These are phyloP conservation scores for Drosophila melanica DNA, from an alignment of 1,140 invertebrate genomes.

Conservation along the genomic window DNA sequence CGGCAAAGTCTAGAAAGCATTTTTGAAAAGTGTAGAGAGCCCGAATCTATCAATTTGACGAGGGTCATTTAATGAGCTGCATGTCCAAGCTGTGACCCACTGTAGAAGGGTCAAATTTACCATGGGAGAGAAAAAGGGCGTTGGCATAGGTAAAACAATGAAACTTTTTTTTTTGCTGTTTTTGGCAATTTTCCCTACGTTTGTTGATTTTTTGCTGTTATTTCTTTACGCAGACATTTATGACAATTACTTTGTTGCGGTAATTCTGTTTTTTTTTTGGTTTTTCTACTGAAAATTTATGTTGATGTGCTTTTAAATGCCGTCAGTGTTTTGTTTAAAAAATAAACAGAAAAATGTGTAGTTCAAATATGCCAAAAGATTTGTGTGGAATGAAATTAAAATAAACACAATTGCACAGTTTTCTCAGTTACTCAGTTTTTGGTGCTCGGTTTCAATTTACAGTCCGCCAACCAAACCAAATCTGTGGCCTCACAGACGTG, in stretches of 20 bases:
- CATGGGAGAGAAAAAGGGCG: neutral
- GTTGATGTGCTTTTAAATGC: slow-evolving; percentile 72
- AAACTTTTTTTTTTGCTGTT: slow-evolving; percentile 5
- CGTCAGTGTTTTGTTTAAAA: slow-evolving; percentile 57
- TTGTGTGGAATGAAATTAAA: slow-evolving; percentile 73
- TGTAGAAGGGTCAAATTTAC: slow-evolving; percentile 14
- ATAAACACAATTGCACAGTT: slow-evolving; percentile 60
- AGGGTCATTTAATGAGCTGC: slow-evolving; percentile 27
- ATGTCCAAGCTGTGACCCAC: slow-evolving; percentile 10
- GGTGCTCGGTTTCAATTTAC: slow-evolving; percentile 36
- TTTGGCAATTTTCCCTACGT: slow-evolving; percentile 26
- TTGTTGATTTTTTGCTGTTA: slow-evolving; percentile 28
- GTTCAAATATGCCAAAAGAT: slow-evolving; percentile 67
- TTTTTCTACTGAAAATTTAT: slow-evolving; percentile 42
- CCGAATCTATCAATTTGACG: neutral
- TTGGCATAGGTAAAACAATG: slow-evolving; percentile 16
- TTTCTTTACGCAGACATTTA: slow-evolving; percentile 45
- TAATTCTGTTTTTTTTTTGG: slow-evolving; percentile 27
- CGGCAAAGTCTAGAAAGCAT: no score
- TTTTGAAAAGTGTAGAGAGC: neutral
- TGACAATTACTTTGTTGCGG: slow-evolving; percentile 69
- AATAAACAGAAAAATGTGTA: slow-evolving; percentile 39
- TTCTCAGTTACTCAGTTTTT: slow-evolving; percentile 26
- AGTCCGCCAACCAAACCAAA: slow-evolving; percentile 14
- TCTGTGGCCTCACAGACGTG: slow-evolving; percentile 12